Evolutionary conservation across 2,888 invertebrate species (phyloP), one percentile per base, ranked within the genome.

Genomic region (Tromatobia lineatoria): DNA sequence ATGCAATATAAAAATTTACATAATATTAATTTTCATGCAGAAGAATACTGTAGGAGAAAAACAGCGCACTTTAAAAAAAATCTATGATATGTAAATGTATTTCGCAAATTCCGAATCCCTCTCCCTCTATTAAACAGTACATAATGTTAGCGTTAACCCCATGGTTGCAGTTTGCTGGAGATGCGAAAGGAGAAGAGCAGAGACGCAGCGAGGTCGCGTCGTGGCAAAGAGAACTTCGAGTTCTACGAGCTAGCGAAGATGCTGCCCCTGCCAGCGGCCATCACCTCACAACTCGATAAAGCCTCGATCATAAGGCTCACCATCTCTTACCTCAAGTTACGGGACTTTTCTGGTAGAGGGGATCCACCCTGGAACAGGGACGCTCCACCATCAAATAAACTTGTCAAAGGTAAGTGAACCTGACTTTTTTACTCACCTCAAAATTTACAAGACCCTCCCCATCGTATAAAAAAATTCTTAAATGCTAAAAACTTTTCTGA

Each of bases 221-320:
- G 99, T 52, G 98, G 98, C 84, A 98, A 98, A 92, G 99, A 99
- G 94, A 99, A 99, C 95, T 98, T 97, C 94, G 99, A 99, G 95
- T 99, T 99, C 95, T 98, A 98, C 94, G 98, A 98, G 95, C 95
- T 99, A 93, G 98, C 99, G 86, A 98, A 97, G 95, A 98, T 97
- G 98, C 95, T 97, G 94, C 99, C 98, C 38, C 95, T 97, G 88
- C 98, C 97, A 23, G 97, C 98, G 45, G 98, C 98, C 92, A 98
- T 98, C 93, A 98, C 98, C 93, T 97, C 98, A 92, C 98, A 98
- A 95, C 95, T 99, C 95, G 98, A 98, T 94, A 98, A 98, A 95
- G 98, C 98, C 86, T 98, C 98, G 93, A 98, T 99, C 94, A 98
- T 99, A 95, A 96, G 98, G 94, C 96, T 99, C 94, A 98, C 98